Conservation (phyloP, 2,888 invertebrate genomes). For the Drosophila aldrichi region DNA sequence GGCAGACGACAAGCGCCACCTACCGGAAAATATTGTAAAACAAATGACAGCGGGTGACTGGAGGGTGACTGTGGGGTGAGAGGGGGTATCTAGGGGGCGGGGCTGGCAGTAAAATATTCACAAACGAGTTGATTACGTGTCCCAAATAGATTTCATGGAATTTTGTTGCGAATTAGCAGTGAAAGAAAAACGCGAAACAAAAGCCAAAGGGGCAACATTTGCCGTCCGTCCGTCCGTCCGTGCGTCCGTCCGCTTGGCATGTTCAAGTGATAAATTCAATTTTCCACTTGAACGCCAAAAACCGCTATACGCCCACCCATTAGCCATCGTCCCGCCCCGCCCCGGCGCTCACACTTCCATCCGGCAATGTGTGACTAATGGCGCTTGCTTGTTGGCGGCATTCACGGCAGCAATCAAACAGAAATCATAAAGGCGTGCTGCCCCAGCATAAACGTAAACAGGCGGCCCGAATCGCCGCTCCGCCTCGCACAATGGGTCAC, state of each 20-base stretch:
- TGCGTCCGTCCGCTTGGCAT: conserved; percentile 65
- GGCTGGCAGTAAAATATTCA: conserved; percentile 55
- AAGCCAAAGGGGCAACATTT: conserved; percentile 29
- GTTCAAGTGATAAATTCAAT: conserved; percentile 81
- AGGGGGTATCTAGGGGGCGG: not conserved
- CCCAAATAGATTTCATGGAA: conserved; percentile 71
- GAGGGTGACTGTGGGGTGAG: too few species aligned
- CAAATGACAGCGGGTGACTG: conserved; percentile 15
- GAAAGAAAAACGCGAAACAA: conserved; percentile 29
- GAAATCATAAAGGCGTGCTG: conserved; percentile 81
- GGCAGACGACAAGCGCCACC: conserved; percentile 20
- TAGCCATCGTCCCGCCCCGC: not conserved
- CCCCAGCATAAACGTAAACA: conserved; percentile 73
- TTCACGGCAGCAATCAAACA: conserved; percentile 76
- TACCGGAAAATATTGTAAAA: conserved; percentile 63
- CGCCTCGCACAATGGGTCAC: conserved; percentile 56
- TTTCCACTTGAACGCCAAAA: conserved; percentile 77
- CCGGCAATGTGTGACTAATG: conserved; percentile 73
- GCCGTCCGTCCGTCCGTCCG: conserved; percentile 45
- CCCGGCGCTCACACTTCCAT: not conserved
- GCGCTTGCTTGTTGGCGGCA: conserved; percentile 66
- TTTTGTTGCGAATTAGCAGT: conserved; percentile 61
- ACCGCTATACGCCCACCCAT: conserved; percentile 25
- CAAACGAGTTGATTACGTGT: conserved; percentile 81
- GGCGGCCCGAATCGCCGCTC: conserved; percentile 38